Conservation (phyloP, 2,797 vertebrate species). For the Micrastur ruficollis region DNA sequence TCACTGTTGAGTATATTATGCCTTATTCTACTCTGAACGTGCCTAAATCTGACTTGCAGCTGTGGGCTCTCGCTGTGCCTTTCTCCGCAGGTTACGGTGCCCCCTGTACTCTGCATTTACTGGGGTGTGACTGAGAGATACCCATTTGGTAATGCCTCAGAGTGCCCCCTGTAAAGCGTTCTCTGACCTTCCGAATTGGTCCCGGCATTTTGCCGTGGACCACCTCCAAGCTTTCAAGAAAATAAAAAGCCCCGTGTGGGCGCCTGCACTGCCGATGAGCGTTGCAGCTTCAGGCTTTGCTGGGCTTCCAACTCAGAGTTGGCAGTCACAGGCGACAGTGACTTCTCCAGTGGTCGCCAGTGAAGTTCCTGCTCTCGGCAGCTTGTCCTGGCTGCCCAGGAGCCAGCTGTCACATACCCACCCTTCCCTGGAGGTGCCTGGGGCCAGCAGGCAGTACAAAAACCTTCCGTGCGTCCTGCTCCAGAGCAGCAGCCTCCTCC, state of each 20-base stretch:
- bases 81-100: neutral
- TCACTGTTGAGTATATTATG: neutral
- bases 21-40: neutral
- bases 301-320: rapidly evolving
- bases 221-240: neutral
- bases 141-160: neutral
- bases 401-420: neutral
- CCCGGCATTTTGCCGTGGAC: neutral
- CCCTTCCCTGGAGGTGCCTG: rapidly evolving
- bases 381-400: neutral
- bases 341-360: neutral
- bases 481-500: neutral
- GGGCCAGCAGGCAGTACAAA: neutral
- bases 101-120: neutral
- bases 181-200: neutral
- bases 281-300: neutral
- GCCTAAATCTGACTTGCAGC: neutral
- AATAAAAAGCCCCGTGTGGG: neutral
- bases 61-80: neutral
- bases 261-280: neutral
- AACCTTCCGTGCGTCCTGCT: rapidly evolving
- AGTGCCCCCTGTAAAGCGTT: neutral
- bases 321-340: neutral
- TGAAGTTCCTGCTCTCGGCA: neutral
- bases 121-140: neutral